phyloP scores from a whole-genome alignment of 2,888 invertebrate species.

The Octodonta nipae region DNA sequence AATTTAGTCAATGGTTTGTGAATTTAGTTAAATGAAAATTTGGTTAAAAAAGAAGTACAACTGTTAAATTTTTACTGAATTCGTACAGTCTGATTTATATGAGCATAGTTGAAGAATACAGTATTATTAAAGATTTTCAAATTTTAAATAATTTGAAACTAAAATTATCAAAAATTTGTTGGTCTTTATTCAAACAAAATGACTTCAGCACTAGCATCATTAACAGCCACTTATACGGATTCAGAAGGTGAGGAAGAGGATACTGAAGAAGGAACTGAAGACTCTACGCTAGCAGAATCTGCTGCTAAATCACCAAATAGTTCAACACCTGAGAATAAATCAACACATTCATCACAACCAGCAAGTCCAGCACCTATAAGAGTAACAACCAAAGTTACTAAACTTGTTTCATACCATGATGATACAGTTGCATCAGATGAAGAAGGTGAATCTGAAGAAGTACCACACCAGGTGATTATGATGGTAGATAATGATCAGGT shows the following conservation, averaged over 20 bases:
- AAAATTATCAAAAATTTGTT: no score
- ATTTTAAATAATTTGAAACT: no score
- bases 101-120: no score
- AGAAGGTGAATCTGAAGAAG: constrained; percentile 41
- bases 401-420: constrained; percentile 39
- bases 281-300: constrained; percentile 18
- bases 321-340: constrained; percentile 28
- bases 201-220: constrained; percentile 57
- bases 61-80: no score
- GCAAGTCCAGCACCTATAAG: constrained; percentile 27
- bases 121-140: no score
- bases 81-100: no score
- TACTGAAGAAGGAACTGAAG: constrained; percentile 38
- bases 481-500: constrained; percentile 26
- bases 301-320: constrained; percentile 18
- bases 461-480: constrained; percentile 39
- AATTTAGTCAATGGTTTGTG: no score
- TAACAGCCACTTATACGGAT: constrained; percentile 82
- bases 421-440: constrained; percentile 63
- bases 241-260: constrained; percentile 78
- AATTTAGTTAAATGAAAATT: no score
- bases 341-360: constrained; percentile 37
- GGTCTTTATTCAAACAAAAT: no score
- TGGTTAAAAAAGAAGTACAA: no score
- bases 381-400: constrained; percentile 33